These are phyloP conservation scores for Sebastes matsubarae DNA, from an alignment of 2,797 vertebrate species.

Conservation along the genomic window DNA sequence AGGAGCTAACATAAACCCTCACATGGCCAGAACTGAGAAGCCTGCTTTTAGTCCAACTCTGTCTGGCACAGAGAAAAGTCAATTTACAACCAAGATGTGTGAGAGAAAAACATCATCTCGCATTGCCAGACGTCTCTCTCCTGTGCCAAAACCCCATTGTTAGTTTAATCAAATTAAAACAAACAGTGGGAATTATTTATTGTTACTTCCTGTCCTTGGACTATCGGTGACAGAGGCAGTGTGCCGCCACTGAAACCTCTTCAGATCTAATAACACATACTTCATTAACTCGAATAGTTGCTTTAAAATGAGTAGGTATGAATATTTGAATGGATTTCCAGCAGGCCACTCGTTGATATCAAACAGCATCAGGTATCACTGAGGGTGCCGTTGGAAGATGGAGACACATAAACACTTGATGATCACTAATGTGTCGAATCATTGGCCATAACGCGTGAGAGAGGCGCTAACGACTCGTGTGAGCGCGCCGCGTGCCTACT, in stretches of 20 bases:
- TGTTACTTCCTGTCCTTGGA: not conserved
- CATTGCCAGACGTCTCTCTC: not conserved
- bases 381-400: slow-evolving; percentile 12
- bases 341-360: not conserved
- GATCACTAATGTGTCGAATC: slow-evolving; percentile 14
- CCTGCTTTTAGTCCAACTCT: no score
- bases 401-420: slow-evolving; percentile 13
- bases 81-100: not conserved
- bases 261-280: not conserved
- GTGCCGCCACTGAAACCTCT: not conserved
- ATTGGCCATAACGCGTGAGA: not conserved
- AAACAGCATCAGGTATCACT: slow-evolving; percentile 28
- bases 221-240: not conserved
- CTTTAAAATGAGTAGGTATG: not conserved
- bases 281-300: not conserved
- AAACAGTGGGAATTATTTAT: slow-evolving; percentile 18
- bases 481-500: slow-evolving; percentile 1
- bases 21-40: not conserved
- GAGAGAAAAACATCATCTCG: not conserved
- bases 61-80: not conserved
- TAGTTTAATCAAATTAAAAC: slow-evolving; percentile 12
- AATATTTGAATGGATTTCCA: slow-evolving; percentile 52
- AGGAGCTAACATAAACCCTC: not conserved
- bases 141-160: not conserved
- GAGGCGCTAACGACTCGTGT: slow-evolving; percentile 17